These are phyloP conservation scores for Furcula furcula DNA, from an alignment of 2,888 invertebrate species.

Conservation along the genomic window DNA sequence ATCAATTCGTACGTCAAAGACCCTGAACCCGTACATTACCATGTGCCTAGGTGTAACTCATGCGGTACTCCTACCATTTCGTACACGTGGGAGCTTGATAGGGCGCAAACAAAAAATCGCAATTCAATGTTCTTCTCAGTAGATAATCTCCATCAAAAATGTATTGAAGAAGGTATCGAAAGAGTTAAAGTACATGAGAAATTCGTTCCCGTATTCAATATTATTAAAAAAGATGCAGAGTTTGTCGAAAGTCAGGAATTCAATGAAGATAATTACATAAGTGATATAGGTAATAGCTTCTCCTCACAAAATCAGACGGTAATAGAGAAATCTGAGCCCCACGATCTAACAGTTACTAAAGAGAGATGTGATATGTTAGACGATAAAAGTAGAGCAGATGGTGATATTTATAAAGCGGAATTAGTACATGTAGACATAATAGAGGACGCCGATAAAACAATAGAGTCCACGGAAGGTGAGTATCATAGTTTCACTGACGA, in stretches of 20 bases:
- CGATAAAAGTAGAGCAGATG: conserved; percentile 7
- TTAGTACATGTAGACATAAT: conserved; percentile 20
- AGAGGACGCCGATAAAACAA: conserved; percentile 35
- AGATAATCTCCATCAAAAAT: conserved; percentile 55
- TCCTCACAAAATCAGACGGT: conserved; percentile 57
- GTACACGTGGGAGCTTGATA: conserved; percentile 45
- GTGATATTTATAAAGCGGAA: conserved; percentile 34
- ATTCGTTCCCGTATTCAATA: conserved; percentile 47
- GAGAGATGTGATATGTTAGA: conserved; percentile 8
- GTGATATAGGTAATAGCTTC: conserved; percentile 56
- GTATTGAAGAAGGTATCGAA: conserved; percentile 34
- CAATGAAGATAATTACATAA: conserved; percentile 68
- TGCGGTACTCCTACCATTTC: conserved; percentile 49
- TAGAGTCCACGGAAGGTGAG: conserved; percentile 62
- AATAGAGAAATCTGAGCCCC: conserved; percentile 39
- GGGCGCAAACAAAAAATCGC: conserved; percentile 14
- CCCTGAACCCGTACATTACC: conserved; percentile 66
- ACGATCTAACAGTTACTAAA: conserved; percentile 9
- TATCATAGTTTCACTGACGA: conserved; percentile 74
- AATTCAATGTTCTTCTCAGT: conserved; percentile 46
- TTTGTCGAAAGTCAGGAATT: conserved; percentile 73
- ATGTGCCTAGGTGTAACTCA: conserved; percentile 61
- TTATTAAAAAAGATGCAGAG: conserved; percentile 42
- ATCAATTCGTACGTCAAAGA: conserved; percentile 60
- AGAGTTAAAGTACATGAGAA: conserved; percentile 49